phyloP scores from a whole-genome alignment of 2,888 invertebrate species.

The Heliconius charithonia region DNA sequence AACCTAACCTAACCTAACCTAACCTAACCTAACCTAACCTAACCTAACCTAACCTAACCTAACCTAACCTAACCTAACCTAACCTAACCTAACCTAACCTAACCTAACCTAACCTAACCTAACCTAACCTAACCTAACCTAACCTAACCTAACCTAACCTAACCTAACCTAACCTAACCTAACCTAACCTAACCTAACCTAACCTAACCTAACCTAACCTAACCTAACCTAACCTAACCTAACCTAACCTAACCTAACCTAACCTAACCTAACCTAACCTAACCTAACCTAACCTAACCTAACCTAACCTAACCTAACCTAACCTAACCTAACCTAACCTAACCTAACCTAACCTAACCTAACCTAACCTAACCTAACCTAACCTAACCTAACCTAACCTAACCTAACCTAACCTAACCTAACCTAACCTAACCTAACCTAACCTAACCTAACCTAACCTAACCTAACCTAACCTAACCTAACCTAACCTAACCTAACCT shows the following conservation, averaged over 20 bases:
- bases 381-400: conserved; percentile 43
- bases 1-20: conserved; percentile 38
- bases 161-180: conserved; percentile 28
- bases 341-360: conserved; percentile 31
- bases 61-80: conserved; percentile 40
- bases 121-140: conserved; percentile 48
- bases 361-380: conserved; percentile 37
- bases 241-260: conserved; percentile 43
- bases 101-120: conserved; percentile 47
- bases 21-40: conserved; percentile 29
- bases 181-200: conserved; percentile 31
- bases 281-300: conserved; percentile 45
- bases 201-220: conserved; percentile 43
- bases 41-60: conserved; percentile 37
- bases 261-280: conserved; percentile 44
- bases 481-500: conserved; percentile 5
- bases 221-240: conserved; percentile 43
- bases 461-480: too few species aligned
- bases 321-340: conserved; percentile 31
- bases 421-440: conserved; percentile 46
- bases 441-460: conserved; percentile 45
- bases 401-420: conserved; percentile 44
- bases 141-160: conserved; percentile 45
- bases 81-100: conserved; percentile 47
- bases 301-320: conserved; percentile 31